Percentiles rank a stretch among this genome's conserved stretches.
These are phyloP conservation scores for Oryctes rhinoceros DNA, from an alignment of 1,140 invertebrate species.

Conservation along the genomic window DNA sequence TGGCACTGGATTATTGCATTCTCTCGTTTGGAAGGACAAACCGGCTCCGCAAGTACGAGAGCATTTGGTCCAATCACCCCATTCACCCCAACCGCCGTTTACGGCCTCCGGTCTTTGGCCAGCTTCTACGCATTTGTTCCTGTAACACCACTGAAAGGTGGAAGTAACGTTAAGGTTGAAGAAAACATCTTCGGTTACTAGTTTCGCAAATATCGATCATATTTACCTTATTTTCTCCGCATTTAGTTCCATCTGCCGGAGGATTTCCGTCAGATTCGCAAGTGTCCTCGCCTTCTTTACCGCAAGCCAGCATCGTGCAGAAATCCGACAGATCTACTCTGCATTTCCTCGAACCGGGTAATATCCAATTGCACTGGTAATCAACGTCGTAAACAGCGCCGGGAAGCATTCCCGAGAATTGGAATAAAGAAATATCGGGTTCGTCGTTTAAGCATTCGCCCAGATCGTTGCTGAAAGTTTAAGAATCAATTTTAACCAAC, in stretches of 20 bases:
- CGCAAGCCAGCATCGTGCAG: constrained; percentile 71
- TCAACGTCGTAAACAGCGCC: constrained; percentile 75
- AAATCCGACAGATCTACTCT: constrained; percentile 52
- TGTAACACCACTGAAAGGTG: constrained; percentile 67
- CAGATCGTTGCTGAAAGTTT: constrained; percentile 65
- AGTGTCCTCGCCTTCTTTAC: constrained; percentile 44
- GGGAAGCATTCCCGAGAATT: constrained; percentile 69
- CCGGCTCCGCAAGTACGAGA: constrained; percentile 73
- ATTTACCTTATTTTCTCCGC: constrained; percentile 66
- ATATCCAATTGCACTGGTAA: constrained; percentile 69
- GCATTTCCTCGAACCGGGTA: constrained; percentile 61
- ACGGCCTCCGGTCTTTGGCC: constrained; percentile 69
- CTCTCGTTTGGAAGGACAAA: constrained; percentile 62
- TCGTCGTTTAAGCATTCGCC: constrained; percentile 73
- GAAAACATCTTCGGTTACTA: neutral
- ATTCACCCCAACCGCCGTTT: constrained; percentile 73
- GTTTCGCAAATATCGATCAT: no score
- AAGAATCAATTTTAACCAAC: neutral
- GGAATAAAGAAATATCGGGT: constrained; percentile 65
- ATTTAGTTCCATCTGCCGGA: constrained; percentile 74
- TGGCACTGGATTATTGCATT: constrained; percentile 68
- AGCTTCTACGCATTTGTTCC: constrained; percentile 70
- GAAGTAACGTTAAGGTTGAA: neutral
- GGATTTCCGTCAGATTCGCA: constrained; percentile 69
- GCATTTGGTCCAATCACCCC: constrained; percentile 68